phyloP scores from a whole-genome alignment of 2,113 vertebrate species.

The Athene cunicularia region DNA sequence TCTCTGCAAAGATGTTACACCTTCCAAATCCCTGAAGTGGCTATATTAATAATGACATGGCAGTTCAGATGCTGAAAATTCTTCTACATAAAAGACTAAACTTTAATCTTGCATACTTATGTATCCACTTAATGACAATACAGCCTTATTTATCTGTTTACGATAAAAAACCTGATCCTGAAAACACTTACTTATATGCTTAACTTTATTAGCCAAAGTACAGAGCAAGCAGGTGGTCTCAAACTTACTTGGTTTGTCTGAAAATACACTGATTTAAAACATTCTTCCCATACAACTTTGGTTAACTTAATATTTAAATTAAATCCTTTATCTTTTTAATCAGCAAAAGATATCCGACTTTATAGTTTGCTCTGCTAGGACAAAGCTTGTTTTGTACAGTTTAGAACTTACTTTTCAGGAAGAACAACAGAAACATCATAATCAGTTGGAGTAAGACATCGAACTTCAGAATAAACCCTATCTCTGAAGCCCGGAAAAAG shows the following conservation, averaged over 20 bases:
- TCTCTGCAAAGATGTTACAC: not conserved
- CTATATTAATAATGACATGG: not conserved
- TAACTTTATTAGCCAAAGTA: not conserved
- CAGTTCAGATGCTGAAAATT: not conserved
- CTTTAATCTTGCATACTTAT: not conserved
- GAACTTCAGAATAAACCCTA: slow-evolving; percentile 90
- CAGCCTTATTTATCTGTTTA: not conserved
- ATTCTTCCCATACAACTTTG: not conserved
- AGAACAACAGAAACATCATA: slow-evolving; percentile 88
- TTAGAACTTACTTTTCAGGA: slow-evolving; percentile 87
- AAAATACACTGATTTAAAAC: not conserved
- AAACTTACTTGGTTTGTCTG: not conserved
- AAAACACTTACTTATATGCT: not conserved
- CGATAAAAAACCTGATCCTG: not conserved
- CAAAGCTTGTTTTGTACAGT: not conserved
- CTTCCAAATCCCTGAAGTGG: not conserved
- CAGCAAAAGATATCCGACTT: not conserved
- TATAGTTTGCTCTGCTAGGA: not conserved
- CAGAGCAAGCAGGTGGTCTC: not conserved
- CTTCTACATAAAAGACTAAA: not conserved
- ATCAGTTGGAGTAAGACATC: slow-evolving; percentile 90
- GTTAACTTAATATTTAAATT: not conserved
- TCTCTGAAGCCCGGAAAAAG: slow-evolving; percentile 93
- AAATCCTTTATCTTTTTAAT: not conserved
- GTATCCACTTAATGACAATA: not conserved